phyloP scores from a whole-genome alignment of 2,888 invertebrate species.

The Sphaerophoria taeniata region DNA sequence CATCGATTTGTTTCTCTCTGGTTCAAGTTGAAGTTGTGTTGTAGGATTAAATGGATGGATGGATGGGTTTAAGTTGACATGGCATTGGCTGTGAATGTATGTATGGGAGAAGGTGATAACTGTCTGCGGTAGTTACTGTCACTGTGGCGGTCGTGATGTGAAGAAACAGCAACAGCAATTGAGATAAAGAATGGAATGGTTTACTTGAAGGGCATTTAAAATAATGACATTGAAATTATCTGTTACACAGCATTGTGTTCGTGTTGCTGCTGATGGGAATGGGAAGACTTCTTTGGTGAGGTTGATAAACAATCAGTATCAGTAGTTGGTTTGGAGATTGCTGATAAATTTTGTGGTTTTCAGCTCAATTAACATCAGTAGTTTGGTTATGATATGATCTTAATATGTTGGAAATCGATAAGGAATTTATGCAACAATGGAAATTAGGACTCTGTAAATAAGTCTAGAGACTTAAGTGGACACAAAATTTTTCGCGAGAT shows the following conservation, averaged over 20 bases:
- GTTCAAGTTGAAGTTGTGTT: slow-evolving; percentile 31
- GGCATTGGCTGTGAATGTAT: not conserved
- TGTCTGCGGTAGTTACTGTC: slow-evolving; percentile 17
- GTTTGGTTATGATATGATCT: not conserved
- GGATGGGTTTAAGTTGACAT: slow-evolving; percentile 39
- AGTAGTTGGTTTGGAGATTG: not conserved
- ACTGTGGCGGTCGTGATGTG: slow-evolving; percentile 11
- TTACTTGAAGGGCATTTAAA: slow-evolving; percentile 31
- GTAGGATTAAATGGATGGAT: slow-evolving; percentile 43
- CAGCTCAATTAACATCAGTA: slow-evolving; percentile 15
- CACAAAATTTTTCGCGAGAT: too few relatives aligned
- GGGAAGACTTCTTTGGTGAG: not conserved
- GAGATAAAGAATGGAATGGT: slow-evolving; percentile 50
- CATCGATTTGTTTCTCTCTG: slow-evolving; percentile 67
- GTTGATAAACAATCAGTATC: too few relatives aligned
- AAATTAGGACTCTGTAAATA: too few relatives aligned
- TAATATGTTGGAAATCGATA: not conserved
- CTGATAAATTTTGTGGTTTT: slow-evolving; percentile 16
- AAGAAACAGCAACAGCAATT: too few relatives aligned
- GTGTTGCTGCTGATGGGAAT: not conserved
- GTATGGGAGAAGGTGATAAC: slow-evolving; percentile 48
- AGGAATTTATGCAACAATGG: too few relatives aligned
- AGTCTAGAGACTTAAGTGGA: too few relatives aligned
- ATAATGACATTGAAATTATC: slow-evolving; percentile 51
- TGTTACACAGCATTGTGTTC: not conserved